These are phyloP conservation scores for Bursaphelenchus okinawaensis DNA, from an alignment of 2,888 invertebrate species.

Conservation along the genomic window DNA sequence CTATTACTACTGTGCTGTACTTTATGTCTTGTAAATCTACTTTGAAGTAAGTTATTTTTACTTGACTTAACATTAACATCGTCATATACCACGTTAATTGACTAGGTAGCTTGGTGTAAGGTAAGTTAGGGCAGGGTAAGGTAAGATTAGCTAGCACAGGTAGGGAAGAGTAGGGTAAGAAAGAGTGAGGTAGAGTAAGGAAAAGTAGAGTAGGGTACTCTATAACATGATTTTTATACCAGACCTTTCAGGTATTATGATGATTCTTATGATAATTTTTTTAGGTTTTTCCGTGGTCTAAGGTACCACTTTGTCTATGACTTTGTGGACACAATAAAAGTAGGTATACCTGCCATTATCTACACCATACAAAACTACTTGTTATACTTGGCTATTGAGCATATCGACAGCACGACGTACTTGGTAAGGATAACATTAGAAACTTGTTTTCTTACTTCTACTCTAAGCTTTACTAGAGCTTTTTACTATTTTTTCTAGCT, in stretches of 20 bases:
- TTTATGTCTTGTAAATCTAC: neutral
- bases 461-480: neutral
- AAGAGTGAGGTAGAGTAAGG: too few relatives aligned
- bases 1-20: neutral
- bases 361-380: constrained; percentile 96
- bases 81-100: too few relatives aligned
- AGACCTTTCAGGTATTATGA: too few relatives aligned
- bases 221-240: too few relatives aligned
- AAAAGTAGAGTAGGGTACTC: too few relatives aligned
- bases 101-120: too few relatives aligned
- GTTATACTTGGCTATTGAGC: constrained; percentile 65
- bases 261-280: too few relatives aligned
- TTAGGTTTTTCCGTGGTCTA: constrained; percentile 30
- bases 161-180: too few relatives aligned
- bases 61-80: neutral
- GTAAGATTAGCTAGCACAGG: too few relatives aligned
- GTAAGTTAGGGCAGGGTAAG: too few relatives aligned
- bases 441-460: neutral
- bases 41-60: neutral
- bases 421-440: constrained; percentile 65
- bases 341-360: constrained; percentile 78
- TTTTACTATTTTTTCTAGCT: neutral
- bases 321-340: constrained; percentile 44
- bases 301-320: constrained; percentile 42
- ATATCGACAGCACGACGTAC: constrained; percentile 96